A percentile compares a stretch with the other conserved stretches of the same genome.
Conservation (phyloP, 2,888 invertebrate species). For the Nomada ferruginata region DNA sequence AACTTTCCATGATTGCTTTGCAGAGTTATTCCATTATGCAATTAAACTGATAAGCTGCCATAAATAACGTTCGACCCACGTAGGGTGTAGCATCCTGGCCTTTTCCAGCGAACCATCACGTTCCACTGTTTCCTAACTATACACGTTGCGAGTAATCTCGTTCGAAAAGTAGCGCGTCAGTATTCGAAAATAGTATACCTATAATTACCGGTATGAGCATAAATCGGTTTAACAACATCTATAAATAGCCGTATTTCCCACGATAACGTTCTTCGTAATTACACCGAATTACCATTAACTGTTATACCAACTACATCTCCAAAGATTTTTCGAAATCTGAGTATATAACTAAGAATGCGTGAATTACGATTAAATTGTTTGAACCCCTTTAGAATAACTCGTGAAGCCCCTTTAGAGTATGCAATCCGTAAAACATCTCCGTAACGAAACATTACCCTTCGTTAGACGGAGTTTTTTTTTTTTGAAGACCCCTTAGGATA, state of each 20-base stretch:
- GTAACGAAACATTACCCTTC: too few species aligned
- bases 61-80: not conserved
- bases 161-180: conserved; percentile 48
- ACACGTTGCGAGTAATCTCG: conserved; percentile 3
- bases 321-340: too few species aligned
- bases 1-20: not conserved
- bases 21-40: not conserved
- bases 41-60: not conserved
- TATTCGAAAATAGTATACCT: conserved; percentile 23
- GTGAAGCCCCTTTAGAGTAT: too few species aligned
- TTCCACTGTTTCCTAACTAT: conserved; percentile 7
- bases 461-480: too few species aligned
- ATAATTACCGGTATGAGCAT: conserved; percentile 32
- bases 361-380: too few species aligned
- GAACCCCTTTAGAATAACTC: too few species aligned
- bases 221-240: conserved; percentile 9
- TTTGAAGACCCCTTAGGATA: too few species aligned
- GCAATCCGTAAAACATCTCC: too few species aligned
- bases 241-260: conserved; percentile 11
- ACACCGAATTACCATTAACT: not conserved
- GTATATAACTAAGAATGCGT: too few species aligned
- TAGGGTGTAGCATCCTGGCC: not conserved
- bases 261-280: conserved; percentile 16
- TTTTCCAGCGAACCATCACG: conserved; percentile 23
- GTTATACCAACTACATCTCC: conserved; percentile 7